Evolutionary conservation across 1,140 invertebrate species (phyloP).

Genomic region (Drosophila ironensis): DNA sequence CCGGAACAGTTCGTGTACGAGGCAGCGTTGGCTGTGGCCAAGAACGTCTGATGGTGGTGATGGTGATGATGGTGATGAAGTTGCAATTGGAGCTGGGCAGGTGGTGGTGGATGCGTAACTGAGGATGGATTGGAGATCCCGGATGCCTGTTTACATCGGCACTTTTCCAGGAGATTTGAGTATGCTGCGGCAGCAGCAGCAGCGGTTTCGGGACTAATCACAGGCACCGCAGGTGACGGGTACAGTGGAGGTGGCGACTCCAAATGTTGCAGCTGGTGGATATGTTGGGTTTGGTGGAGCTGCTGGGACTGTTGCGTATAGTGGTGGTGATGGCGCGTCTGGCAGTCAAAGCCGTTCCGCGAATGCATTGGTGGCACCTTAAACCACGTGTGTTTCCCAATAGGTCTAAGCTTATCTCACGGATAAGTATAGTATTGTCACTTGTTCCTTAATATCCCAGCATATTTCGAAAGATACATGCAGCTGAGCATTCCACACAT

Average conservation of each 20-base stretch:
- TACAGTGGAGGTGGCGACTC: slow-evolving; percentile 39
- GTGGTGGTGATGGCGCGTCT: slow-evolving; percentile 66
- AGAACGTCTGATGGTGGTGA: slow-evolving; percentile 74
- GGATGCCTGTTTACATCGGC: slow-evolving; percentile 60
- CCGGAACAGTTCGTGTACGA: slow-evolving; percentile 58
- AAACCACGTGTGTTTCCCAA: slow-evolving; percentile 14
- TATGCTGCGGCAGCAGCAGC: slow-evolving; percentile 46
- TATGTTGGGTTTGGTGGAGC: slow-evolving; percentile 36
- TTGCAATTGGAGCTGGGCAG: slow-evolving; percentile 60
- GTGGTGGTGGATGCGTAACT: slow-evolving; percentile 34
- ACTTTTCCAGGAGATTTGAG: slow-evolving; percentile 71
- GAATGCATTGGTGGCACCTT: slow-evolving; percentile 80
- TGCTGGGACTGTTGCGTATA: slow-evolving; percentile 39
- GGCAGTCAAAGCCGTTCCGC: slow-evolving; percentile 73
- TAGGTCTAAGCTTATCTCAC: background rate
- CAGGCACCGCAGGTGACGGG: background rate
- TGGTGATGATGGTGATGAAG: slow-evolving; percentile 71
- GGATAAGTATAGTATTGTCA: too few relatives aligned
- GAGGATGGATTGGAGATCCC: slow-evolving; percentile 6
- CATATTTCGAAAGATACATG: too few relatives aligned
- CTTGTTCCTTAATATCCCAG: background rate
- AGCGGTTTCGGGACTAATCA: slow-evolving; percentile 20
- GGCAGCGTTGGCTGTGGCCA: slow-evolving; percentile 65
- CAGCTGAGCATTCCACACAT: too few relatives aligned
- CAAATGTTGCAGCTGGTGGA: slow-evolving; percentile 27